phyloP scores from a whole-genome alignment of 2,888 invertebrate genomes.

The Agrenia bidenticulata region DNA sequence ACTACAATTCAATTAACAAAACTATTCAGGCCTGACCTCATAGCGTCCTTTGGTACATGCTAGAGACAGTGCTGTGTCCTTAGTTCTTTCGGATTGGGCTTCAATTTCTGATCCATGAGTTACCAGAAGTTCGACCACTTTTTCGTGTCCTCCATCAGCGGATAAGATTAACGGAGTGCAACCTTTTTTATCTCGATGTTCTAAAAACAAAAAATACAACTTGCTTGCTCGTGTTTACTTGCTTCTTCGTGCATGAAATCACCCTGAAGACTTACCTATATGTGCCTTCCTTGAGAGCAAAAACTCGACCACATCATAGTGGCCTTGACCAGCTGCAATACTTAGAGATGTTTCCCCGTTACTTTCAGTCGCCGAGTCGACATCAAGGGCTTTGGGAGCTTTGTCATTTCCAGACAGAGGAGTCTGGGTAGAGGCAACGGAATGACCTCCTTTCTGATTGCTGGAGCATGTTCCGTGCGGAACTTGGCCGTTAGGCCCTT shows the following conservation, averaged over 20 bases:
- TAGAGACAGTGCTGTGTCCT: constrained; percentile 95
- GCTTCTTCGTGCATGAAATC: too few species aligned
- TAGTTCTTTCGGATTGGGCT: constrained; percentile 97
- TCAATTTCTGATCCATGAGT: constrained; percentile 96
- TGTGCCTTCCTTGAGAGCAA: constrained; percentile 88
- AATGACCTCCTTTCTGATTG: constrained; percentile 25
- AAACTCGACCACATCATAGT: constrained; percentile 91
- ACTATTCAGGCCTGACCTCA: constrained; percentile 60
- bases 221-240: too few species aligned
- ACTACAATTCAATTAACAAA: background rate
- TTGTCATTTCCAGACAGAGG: constrained; percentile 37
- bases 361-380: constrained; percentile 96
- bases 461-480: constrained; percentile 17
- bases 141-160: constrained; percentile 92
- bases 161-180: constrained; percentile 96
- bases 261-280: constrained; percentile 70
- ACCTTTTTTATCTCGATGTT: constrained; percentile 98
- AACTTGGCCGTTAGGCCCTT: constrained; percentile 34
- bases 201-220: too few species aligned
- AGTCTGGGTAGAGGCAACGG: constrained; percentile 52
- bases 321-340: constrained; percentile 94
- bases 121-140: constrained; percentile 87
- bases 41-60: constrained; percentile 97
- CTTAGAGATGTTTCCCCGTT: constrained; percentile 99
- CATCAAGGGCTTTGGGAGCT: constrained; percentile 64